A percentile compares a stretch with the other conserved stretches of the same genome.
Evolutionary conservation across 1,140 invertebrate species (phyloP).

Genomic region (Rhopalosiphum maidis): DNA sequence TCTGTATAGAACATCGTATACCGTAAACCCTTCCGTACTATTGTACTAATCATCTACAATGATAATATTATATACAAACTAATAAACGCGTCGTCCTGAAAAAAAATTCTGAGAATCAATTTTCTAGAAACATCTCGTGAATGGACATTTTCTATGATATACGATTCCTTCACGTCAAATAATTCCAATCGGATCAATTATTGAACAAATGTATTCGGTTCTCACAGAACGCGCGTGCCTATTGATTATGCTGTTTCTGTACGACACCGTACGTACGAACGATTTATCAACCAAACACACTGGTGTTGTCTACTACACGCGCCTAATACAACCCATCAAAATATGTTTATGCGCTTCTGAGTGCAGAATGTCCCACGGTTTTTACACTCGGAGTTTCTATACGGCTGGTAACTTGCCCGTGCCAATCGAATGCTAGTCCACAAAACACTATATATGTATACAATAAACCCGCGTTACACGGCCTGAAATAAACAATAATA

Average conservation of each 20-base stretch:
- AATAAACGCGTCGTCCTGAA: not conserved
- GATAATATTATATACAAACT: not conserved
- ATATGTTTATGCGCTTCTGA: not conserved
- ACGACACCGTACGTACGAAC: not conserved
- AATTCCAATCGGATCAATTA: not conserved
- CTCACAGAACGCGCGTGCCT: not conserved
- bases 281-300: not conserved
- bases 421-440: not conserved
- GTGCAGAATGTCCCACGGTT: not conserved
- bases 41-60: not conserved
- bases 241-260: constrained; percentile 9
- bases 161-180: not conserved
- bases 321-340: not conserved
- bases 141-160: not conserved
- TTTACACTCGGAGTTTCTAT: not conserved
- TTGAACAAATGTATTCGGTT: not conserved
- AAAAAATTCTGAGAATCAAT: not conserved
- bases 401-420: not conserved
- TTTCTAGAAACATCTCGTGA: not conserved
- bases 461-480: not conserved
- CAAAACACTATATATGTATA: not conserved
- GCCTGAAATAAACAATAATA: not conserved
- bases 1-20: not conserved
- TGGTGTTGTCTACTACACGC: not conserved
- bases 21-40: not conserved